Conservation (phyloP, 2,888 invertebrate genomes). For the Drosophila dives region DNA sequence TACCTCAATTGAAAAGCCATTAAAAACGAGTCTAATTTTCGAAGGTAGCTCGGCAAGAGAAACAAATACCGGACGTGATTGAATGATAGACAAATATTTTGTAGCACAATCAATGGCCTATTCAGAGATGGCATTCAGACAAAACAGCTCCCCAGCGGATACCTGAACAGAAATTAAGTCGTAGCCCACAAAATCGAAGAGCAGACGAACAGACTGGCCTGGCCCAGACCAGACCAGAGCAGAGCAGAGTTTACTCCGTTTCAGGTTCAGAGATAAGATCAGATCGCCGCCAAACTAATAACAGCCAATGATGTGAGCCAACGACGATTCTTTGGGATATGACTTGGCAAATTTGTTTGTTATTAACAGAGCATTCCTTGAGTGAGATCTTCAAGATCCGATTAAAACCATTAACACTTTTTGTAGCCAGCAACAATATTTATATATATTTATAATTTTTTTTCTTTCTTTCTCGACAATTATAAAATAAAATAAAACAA, state of each 20-base stretch:
- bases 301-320: constrained; percentile 67
- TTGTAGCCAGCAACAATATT: constrained; percentile 47
- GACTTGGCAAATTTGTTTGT: constrained; percentile 79
- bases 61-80: constrained; percentile 79
- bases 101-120: constrained; percentile 74
- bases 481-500: constrained; percentile 73
- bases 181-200: constrained; percentile 40
- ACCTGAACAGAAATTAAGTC: constrained; percentile 63
- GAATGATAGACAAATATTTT: constrained; percentile 76
- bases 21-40: constrained; percentile 66
- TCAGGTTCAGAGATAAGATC: constrained; percentile 67
- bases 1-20: constrained; percentile 71
- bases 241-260: constrained; percentile 18
- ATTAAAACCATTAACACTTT: constrained; percentile 82
- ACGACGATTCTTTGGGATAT: constrained; percentile 74
- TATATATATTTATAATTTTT: not conserved
- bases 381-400: constrained; percentile 73
- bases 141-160: constrained; percentile 51
- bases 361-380: constrained; percentile 61
- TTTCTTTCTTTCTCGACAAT: constrained; percentile 60
- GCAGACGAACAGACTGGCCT: constrained; percentile 32
- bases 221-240: constrained; percentile 7
- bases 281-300: constrained; percentile 62
- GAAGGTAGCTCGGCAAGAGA: constrained; percentile 13
- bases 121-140: constrained; percentile 65